Conservation (phyloP, 2,797 vertebrate genomes). For the Gastrophryne carolinensis region DNA sequence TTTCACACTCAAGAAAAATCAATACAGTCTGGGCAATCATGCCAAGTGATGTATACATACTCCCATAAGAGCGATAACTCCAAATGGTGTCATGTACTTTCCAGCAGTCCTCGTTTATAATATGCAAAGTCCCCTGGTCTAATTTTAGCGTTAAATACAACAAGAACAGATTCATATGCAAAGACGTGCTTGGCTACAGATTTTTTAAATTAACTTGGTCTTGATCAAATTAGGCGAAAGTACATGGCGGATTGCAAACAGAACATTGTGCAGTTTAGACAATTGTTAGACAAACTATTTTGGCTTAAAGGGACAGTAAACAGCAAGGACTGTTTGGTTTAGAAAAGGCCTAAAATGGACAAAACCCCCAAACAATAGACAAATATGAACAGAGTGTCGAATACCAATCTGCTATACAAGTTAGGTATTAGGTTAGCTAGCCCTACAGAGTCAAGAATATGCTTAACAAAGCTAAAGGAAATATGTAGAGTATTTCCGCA, state of each 20-base stretch:
- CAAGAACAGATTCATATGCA: neutral
- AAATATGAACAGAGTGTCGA: no score
- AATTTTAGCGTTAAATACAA: neutral
- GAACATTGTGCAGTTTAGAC: neutral
- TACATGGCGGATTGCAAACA: constrained; percentile 56
- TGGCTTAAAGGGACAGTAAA: neutral
- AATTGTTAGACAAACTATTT: neutral
- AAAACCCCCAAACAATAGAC: no score
- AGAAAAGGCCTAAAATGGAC: no score
- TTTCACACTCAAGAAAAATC: neutral
- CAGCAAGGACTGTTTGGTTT: no score
- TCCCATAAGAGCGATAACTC: neutral
- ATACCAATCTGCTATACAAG: no score
- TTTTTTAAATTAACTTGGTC: neutral
- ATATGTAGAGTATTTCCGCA: neutral
- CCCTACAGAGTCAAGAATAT: no score
- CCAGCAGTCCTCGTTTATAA: no score
- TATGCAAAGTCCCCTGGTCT: neutral
- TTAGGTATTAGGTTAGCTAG: no score
- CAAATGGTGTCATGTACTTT: no score
- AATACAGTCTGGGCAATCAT: neutral
- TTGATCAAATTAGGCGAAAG: constrained; percentile 12
- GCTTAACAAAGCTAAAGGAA: no score
- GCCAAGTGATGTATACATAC: neutral
- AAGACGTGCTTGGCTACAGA: neutral